Evolutionary conservation across 1,140 invertebrate genomes (phyloP).

Genomic region (Vanessa atalanta): DNA sequence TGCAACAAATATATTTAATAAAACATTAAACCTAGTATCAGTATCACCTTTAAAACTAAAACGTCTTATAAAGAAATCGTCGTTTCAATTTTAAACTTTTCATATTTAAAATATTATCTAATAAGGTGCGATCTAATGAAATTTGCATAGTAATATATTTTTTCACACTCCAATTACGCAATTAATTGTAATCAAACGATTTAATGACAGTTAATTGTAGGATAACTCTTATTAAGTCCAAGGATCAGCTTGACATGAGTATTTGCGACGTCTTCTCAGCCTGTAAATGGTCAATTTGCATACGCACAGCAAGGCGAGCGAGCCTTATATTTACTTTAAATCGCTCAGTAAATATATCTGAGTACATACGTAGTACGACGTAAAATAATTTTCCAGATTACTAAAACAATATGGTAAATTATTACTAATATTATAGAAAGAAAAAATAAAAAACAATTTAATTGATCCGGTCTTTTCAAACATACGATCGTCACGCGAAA

Average conservation of each 20-base stretch:
- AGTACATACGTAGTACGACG: slow-evolving; percentile 1
- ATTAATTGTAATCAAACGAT: slow-evolving; percentile 27
- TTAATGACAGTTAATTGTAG: slow-evolving; percentile 28
- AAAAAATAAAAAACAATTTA: not conserved
- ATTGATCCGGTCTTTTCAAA: not conserved
- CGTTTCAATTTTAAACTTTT: too few relatives aligned
- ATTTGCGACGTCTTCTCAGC: slow-evolving; percentile 14
- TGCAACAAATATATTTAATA: too few relatives aligned
- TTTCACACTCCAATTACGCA: slow-evolving; percentile 17
- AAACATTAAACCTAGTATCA: too few relatives aligned
- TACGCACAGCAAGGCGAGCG: not conserved
- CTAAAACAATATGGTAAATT: not conserved
- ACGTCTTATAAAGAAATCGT: too few relatives aligned
- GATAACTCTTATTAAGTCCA: slow-evolving; percentile 29
- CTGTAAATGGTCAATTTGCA: slow-evolving; percentile 10
- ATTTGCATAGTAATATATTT: slow-evolving; percentile 17
- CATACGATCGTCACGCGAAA: not conserved
- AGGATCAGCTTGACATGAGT: slow-evolving; percentile 20
- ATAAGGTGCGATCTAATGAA: not conserved
- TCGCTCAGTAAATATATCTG: not conserved
- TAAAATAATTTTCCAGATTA: not conserved
- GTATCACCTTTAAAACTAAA: too few relatives aligned
- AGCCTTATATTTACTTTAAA: not conserved
- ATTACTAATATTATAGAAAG: too few relatives aligned
- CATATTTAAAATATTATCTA: too few relatives aligned